Percentiles rank a stretch among this genome's conserved stretches.
These are phyloP conservation scores for Tapirus terrestris DNA, from an alignment of 2,113 vertebrate species.

Conservation along the genomic window DNA sequence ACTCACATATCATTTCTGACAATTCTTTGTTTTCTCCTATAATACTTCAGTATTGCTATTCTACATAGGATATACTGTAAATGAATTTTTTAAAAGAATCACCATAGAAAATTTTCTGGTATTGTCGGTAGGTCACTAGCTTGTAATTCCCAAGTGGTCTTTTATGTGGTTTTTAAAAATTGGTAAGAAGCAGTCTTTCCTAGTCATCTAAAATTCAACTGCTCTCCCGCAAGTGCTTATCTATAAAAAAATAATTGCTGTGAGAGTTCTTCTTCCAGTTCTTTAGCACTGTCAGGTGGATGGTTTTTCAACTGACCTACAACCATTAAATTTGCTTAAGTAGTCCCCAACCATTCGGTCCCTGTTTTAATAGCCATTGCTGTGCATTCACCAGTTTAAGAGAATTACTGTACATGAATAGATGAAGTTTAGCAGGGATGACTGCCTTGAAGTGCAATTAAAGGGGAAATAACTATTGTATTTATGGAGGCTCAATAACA, in stretches of 20 bases:
- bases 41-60: neutral
- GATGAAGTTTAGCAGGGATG: neutral
- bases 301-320: slow-evolving; percentile 58
- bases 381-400: neutral
- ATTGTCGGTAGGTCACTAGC: neutral
- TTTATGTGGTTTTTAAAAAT: slow-evolving; percentile 44
- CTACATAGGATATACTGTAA: neutral
- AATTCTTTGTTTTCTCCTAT: neutral
- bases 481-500: neutral
- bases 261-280: slow-evolving; percentile 44
- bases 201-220: slow-evolving; percentile 18
- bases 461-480: neutral
- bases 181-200: slow-evolving; percentile 27
- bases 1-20: neutral
- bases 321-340: slow-evolving; percentile 56
- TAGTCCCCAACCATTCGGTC: neutral
- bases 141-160: neutral
- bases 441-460: neutral
- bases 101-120: neutral
- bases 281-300: slow-evolving; percentile 30
- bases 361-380: slow-evolving; percentile 50
- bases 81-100: neutral
- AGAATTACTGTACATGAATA: neutral
- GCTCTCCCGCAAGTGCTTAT: neutral
- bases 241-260: slow-evolving; percentile 66